phyloP scores from a whole-genome alignment of 2,888 invertebrate species.

The Ellobium chinense region DNA sequence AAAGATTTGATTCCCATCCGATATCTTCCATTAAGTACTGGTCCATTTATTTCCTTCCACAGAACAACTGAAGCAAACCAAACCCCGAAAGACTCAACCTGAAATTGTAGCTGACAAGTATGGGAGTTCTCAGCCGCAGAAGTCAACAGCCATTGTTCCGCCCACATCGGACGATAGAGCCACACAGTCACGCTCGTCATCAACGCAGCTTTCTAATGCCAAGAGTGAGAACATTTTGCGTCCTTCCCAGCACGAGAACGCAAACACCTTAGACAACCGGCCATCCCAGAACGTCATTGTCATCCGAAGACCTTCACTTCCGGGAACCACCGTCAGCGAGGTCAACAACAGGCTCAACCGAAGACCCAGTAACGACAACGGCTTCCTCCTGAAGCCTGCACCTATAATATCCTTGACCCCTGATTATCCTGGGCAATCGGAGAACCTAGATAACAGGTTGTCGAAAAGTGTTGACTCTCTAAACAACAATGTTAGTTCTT shows the following conservation, averaged over 20 bases:
- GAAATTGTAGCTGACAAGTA: too few relatives aligned
- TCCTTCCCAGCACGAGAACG: not conserved
- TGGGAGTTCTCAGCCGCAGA: not conserved
- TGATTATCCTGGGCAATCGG: not conserved
- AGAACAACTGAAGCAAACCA: constrained; percentile 11
- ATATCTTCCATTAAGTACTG: not conserved
- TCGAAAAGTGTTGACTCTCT: not conserved
- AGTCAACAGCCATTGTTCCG: not conserved
- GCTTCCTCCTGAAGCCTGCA: not conserved
- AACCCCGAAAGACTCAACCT: not conserved
- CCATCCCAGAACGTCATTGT: not conserved
- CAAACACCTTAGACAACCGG: not conserved
- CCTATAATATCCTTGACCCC: not conserved
- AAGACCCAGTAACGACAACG: not conserved
- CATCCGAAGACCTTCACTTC: not conserved
- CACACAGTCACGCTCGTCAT: too few relatives aligned
- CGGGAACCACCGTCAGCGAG: not conserved
- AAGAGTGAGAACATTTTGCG: too few relatives aligned
- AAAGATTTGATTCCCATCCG: not conserved
- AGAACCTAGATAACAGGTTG: not conserved
- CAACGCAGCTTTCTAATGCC: too few relatives aligned
- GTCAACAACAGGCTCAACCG: not conserved
- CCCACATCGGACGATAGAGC: too few relatives aligned
- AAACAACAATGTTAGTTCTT: not conserved
- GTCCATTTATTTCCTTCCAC: not conserved